Evolutionary conservation across 92 coral and sea anemone genomes (phyloP).

Genomic region (Palythoa grandiflora): DNA sequence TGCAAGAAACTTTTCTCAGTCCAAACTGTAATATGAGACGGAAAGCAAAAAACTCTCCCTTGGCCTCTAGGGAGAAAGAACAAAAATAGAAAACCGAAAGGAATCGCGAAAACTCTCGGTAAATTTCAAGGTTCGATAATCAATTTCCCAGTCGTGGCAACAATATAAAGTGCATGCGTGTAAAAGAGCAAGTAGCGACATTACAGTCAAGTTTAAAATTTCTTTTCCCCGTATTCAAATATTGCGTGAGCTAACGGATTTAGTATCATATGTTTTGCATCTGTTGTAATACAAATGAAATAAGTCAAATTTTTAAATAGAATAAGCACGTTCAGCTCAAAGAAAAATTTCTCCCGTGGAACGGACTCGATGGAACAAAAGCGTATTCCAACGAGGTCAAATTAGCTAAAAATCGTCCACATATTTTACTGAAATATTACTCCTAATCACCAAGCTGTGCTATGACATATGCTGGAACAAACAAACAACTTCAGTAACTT

Average conservation of each 20-base stretch:
- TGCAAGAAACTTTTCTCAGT: slow-evolving; percentile 1
- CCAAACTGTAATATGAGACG: slow-evolving; percentile 47
- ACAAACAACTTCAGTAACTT: slow-evolving; percentile 33
- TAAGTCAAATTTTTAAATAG: background rate
- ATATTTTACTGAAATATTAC: background rate
- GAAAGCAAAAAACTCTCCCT: background rate
- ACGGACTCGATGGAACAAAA: background rate
- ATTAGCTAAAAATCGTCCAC: background rate
- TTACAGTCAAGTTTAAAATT: slow-evolving; percentile 16
- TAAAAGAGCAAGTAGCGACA: background rate
- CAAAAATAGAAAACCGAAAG: background rate
- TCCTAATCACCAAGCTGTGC: slow-evolving; percentile 7
- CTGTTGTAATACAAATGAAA: background rate
- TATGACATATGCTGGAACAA: slow-evolving; percentile 28
- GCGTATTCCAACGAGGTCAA: background rate
- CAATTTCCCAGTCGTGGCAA: background rate
- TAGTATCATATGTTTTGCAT: background rate
- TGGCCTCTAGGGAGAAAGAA: background rate
- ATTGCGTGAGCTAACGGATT: slow-evolving; percentile 32
- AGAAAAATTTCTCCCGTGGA: background rate
- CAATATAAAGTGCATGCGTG: background rate
- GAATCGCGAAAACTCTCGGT: background rate
- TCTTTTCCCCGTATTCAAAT: background rate
- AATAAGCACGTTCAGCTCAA: background rate
- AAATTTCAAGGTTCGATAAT: background rate